Base-by-base conservation (phyloP, 2,113 vertebrate species). In the Tetrao urogallus region DNA sequence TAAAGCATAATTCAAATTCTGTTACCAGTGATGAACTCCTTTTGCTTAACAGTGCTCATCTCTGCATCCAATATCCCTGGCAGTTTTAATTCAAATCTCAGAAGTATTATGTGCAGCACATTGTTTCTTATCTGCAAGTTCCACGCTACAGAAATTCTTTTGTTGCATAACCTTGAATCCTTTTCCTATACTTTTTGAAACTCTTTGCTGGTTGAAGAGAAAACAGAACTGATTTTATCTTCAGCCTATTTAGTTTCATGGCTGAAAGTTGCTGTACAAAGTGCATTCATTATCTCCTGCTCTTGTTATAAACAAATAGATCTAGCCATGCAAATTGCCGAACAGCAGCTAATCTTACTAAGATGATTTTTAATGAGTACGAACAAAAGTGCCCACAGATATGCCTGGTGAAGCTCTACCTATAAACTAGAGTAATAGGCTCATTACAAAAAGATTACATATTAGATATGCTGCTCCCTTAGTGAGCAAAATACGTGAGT, bases 1-100 rank as follows among this genome's bases (percentile, higher is more conserved):
- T 73, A 74, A 94, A 92, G 77, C 70, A 92, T 87, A 74, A 96
- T 89, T 96, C 88, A 96, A 95, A 97, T 80, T 93, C 92, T 32
- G 74, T 92, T 95, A 92, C 16, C 66, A 74, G 90, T 81, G 82
- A 54, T 76, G 84, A 94, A 93, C 75, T 90, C 83, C 43, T 92
- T 95, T 38, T 72, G 77, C 73, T 75, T 85, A 87, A 67, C 63
- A 22, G 43, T 64, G 81, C 84, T 89, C 89, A 58, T 90, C 52
- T 88, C 63, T 91, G 72, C 81, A 88, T 93, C 96, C 87, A 92
- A 90, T 82, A 87, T 45, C 54, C 22, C 63, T 58, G 91, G 85
- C 73, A 94, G 56, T 69, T 95, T 83, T 95, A 93, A 92, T 89
- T 96, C 88, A 88, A 82, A 93, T 79, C 69, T 94, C 92, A 91